These are phyloP conservation scores for Ganaspis sp. DNA, from an alignment of 1,140 invertebrate species.

Conservation along the genomic window DNA sequence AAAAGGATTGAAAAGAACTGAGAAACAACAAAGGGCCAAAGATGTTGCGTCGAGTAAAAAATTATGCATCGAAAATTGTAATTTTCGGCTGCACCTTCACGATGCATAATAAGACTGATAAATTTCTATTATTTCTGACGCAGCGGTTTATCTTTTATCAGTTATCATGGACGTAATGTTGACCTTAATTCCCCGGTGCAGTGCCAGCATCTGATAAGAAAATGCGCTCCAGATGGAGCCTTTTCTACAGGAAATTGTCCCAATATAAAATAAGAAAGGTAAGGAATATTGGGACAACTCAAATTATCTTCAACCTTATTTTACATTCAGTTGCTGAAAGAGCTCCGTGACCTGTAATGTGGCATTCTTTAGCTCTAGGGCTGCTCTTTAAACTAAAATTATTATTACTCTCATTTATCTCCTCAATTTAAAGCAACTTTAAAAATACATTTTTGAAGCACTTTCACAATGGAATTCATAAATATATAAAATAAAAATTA, in stretches of 20 bases:
- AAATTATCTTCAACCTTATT: constrained; percentile 13
- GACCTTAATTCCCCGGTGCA: constrained; percentile 7
- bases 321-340: not conserved
- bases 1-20: no score
- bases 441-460: not conserved
- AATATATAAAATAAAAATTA: no score
- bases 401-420: not conserved
- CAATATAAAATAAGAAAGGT: not conserved
- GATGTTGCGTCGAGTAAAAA: no score
- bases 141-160: constrained; percentile 9
- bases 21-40: no score
- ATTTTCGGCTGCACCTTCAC: not conserved
- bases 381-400: not conserved
- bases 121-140: constrained; percentile 2
- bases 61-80: constrained; percentile 3
- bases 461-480: not conserved
- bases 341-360: not conserved
- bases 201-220: constrained; percentile 20
- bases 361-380: not conserved
- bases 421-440: no score
- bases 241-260: not conserved
- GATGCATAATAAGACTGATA: not conserved
- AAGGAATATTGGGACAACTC: not conserved
- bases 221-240: not conserved
- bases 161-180: constrained; percentile 11